A percentile compares a stretch with the other conserved stretches of the same genome.
phyloP scores from a whole-genome alignment of 1,140 invertebrate species.

The Temnothorax nylanderi region DNA sequence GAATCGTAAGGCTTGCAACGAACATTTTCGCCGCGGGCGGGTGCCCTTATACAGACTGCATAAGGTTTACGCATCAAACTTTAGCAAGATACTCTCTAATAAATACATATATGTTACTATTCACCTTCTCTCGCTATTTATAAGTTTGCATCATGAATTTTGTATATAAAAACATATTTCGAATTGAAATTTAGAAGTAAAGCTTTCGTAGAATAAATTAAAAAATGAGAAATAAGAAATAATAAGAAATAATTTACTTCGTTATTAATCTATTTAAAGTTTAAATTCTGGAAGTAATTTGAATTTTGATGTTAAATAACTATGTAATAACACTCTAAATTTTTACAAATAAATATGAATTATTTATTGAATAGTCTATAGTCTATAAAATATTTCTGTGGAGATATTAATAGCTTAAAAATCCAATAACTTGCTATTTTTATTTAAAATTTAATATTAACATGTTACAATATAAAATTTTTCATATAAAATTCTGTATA shows the following conservation, averaged over 20 bases:
- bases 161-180: not conserved
- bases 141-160: not conserved
- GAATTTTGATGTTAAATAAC: not conserved
- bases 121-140: not conserved
- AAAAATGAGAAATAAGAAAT: not conserved
- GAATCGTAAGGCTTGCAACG: constrained; percentile 34
- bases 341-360: not conserved
- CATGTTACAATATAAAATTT: not conserved
- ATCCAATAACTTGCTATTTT: not conserved
- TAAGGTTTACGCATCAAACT: constrained; percentile 6
- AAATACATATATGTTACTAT: constrained; percentile 22
- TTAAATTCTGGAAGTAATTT: not conserved
- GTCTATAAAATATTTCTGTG: not conserved
- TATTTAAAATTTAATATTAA: not conserved
- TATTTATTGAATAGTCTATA: not conserved
- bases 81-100: constrained; percentile 18
- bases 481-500: not conserved
- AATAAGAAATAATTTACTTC: not conserved
- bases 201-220: not conserved
- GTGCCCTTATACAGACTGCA: constrained; percentile 21
- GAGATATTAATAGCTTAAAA: not conserved
- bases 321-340: not conserved
- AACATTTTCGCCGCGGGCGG: constrained; percentile 21
- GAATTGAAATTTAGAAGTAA: not conserved
- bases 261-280: not conserved